These are phyloP conservation scores for Xestia c-nigrum DNA, from an alignment of 2,888 invertebrate species.

Conservation along the genomic window DNA sequence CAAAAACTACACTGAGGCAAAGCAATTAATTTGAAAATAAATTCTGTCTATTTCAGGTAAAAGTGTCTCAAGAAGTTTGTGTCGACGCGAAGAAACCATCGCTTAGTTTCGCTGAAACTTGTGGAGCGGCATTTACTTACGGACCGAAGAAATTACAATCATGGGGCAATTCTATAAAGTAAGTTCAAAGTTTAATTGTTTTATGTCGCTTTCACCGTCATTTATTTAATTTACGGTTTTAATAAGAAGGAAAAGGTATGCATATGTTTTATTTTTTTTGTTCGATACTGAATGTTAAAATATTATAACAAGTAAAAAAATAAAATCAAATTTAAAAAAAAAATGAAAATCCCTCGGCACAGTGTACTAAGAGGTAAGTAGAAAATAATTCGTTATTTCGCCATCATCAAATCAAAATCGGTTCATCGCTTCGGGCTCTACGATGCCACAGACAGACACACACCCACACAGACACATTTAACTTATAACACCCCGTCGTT, in stretches of 20 bases:
- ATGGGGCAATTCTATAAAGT: constrained; percentile 92
- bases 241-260: neutral
- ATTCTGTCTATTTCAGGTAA: constrained; percentile 89
- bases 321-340: no score
- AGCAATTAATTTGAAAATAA: neutral
- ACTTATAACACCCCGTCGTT: no score
- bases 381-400: no score
- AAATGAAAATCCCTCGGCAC: no score
- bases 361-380: no score
- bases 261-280: no score
- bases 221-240: neutral
- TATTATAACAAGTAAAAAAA: no score
- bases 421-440: no score
- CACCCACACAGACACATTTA: no score
- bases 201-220: neutral
- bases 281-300: no score
- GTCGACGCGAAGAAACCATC: constrained; percentile 92
- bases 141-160: constrained; percentile 92
- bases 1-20: neutral
- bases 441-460: no score
- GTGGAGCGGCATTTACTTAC: constrained; percentile 94
- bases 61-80: constrained; percentile 93
- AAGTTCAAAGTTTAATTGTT: constrained; percentile 77
- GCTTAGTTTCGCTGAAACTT: constrained; percentile 96
- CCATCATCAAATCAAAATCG: no score